Percentiles rank a stretch among this genome's conserved stretches.
Conservation (phyloP, 2,888 invertebrate genomes). For the Melanostoma scalare region DNA sequence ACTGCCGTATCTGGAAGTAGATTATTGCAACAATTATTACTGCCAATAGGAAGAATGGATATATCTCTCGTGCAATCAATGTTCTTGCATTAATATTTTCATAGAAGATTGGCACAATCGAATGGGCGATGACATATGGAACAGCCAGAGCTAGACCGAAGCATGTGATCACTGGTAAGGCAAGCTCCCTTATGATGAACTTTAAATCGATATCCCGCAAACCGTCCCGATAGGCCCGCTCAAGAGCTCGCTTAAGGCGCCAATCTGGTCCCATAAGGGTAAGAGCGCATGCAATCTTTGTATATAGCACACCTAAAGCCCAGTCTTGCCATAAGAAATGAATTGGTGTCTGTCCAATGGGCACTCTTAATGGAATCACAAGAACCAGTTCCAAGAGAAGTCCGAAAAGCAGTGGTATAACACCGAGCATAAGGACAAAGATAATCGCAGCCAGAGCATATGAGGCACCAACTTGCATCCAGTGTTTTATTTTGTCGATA, state of each 20-base stretch:
- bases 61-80: constrained; percentile 91
- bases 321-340: constrained; percentile 97
- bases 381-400: constrained; percentile 94
- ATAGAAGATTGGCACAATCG: constrained; percentile 87
- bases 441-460: constrained; percentile 89
- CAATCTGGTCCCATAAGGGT: constrained; percentile 99
- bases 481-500: constrained; percentile 87
- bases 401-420: constrained; percentile 96
- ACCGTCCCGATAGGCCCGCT: constrained; percentile 96
- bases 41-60: constrained; percentile 92
- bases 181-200: constrained; percentile 92
- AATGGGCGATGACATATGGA: constrained; percentile 95
- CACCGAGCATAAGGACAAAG: constrained; percentile 89
- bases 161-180: constrained; percentile 93
- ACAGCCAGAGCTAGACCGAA: constrained; percentile 94
- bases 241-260: constrained; percentile 94
- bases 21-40: constrained; percentile 87
- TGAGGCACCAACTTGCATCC: constrained; percentile 89
- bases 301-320: constrained; percentile 98
- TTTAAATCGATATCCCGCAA: constrained; percentile 95
- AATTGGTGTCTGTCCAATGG: constrained; percentile 94
- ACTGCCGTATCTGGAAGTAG: constrained; percentile 94
- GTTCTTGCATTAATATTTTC: constrained; percentile 87
- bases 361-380: constrained; percentile 95
- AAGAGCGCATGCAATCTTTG: constrained; percentile 97